Evolutionary conservation across 2,113 vertebrate species (phyloP), one percentile per base, ranked within the genome.

Genomic region (Phodopus roborovskii): DNA sequence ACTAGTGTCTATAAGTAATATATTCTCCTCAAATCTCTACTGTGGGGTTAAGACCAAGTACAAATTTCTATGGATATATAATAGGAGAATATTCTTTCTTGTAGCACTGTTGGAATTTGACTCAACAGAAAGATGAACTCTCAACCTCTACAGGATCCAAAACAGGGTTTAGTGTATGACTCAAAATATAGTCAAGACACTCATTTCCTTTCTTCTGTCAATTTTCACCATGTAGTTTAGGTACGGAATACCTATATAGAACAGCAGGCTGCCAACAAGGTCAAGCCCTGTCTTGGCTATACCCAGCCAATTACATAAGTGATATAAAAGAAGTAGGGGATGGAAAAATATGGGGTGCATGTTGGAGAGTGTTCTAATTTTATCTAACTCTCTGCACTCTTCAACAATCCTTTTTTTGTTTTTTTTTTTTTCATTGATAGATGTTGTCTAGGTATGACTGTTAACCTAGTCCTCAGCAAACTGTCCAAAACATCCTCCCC

Each of bases 1-100:
- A 64, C 62, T 90, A 50, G 81, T 92, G 30, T 77, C 19, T 73
- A 42, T 85, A 85, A 94, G 93, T 82, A 96, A 73, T 20, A 93
- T 36, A 92, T 56, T 94, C 73, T 94, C 9, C 42, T 62, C 56
- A 15, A 70, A 78, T 92, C 53, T 82, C 19, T 78, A 28, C 3
- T 83, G 71, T 66, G 86, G 85, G 33, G 66, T 78, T 78, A 53
- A 19, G 28, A 45, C 19, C 60, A 94, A 36, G 88, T 84, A 68
- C 28, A 88, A 85, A 91, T 22, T 24, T 33, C 16, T 93, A 9
- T 42, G 53, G 15, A 60, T 2, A 70, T 82, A 92, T 45, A 94
- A 58, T 28, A 58, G 13, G 62, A 95, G 90, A 86, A 75, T 42
- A 66, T 70, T 78, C 48, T 93, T 42, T 95, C 36, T 30, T 10